Conservation (phyloP, 2,113 vertebrate genomes). For the Pogona vitticeps region DNA sequence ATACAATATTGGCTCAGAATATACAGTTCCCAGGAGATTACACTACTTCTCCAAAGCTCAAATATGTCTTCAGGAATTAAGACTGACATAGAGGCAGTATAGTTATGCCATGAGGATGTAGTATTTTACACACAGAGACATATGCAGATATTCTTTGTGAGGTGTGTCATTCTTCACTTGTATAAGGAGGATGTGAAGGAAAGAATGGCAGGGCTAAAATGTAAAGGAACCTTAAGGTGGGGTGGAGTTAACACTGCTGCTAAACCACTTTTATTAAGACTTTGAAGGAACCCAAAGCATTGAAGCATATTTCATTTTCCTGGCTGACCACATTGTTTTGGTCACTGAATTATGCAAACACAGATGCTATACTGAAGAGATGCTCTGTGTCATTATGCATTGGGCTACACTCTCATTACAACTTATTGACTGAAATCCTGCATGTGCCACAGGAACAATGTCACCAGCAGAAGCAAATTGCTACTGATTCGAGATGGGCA, state of each 20-base stretch:
- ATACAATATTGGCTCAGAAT: background rate
- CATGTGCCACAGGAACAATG: too few species aligned
- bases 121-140: background rate
- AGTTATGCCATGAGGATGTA: background rate
- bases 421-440: too few species aligned
- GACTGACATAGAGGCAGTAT: background rate
- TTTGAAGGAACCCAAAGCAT: background rate
- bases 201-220: background rate
- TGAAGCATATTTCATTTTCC: background rate
- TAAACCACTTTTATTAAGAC: background rate
- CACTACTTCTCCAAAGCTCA: background rate
- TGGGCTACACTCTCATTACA: background rate
- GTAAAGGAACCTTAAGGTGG: too few species aligned
- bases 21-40: background rate
- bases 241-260: background rate
- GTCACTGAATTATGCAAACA: background rate
- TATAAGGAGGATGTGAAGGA: background rate
- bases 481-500: too few species aligned
- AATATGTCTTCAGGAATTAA: constrained; percentile 1
- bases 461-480: too few species aligned
- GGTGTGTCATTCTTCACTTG: background rate
- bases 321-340: background rate
- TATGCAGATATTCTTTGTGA: background rate
- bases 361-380: background rate
- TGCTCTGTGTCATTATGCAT: background rate